Percentiles rank a stretch among this genome's conserved stretches.
These are phyloP conservation scores for Boloria selene DNA, from an alignment of 2,888 invertebrate genomes.

Conservation along the genomic window DNA sequence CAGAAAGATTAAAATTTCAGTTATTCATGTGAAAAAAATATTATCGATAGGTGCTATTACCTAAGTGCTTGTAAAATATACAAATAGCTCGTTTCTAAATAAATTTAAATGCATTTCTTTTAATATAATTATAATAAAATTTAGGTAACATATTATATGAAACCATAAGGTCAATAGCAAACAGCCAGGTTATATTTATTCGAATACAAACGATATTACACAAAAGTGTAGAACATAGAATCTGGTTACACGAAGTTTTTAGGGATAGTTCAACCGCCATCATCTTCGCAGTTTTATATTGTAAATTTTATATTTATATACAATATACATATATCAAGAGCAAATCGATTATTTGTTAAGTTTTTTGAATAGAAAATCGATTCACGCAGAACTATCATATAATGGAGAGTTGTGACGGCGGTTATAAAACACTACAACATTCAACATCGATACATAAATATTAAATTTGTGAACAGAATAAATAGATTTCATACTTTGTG, in stretches of 20 bases:
- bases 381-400: not conserved
- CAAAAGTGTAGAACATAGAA: slow-evolving; percentile 4
- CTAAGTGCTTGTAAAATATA: not conserved
- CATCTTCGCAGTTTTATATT: not conserved
- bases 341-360: too few relatives aligned
- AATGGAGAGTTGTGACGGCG: slow-evolving; percentile 5
- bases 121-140: not conserved
- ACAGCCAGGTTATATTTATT: not conserved
- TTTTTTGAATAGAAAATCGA: not conserved
- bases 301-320: too few relatives aligned
- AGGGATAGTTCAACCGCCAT: slow-evolving; percentile 1
- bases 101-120: slow-evolving; percentile 5
- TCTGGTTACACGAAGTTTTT: slow-evolving; percentile 19
- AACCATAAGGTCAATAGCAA: slow-evolving; percentile 6
- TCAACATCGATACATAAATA: slow-evolving; percentile 50
- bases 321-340: too few relatives aligned
- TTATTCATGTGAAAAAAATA: not conserved
- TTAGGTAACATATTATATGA: not conserved
- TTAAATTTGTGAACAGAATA: not conserved
- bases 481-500: slow-evolving; percentile 35
- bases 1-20: too few relatives aligned
- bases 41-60: not conserved
- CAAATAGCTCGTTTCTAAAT: not conserved
- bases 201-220: slow-evolving; percentile 8
- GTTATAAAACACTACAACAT: slow-evolving; percentile 46